Percentiles rank a stretch among this genome's conserved stretches.
phyloP scores from a whole-genome alignment of 2,113 vertebrate genomes.

The Lycocorax pyrrhopterus region DNA sequence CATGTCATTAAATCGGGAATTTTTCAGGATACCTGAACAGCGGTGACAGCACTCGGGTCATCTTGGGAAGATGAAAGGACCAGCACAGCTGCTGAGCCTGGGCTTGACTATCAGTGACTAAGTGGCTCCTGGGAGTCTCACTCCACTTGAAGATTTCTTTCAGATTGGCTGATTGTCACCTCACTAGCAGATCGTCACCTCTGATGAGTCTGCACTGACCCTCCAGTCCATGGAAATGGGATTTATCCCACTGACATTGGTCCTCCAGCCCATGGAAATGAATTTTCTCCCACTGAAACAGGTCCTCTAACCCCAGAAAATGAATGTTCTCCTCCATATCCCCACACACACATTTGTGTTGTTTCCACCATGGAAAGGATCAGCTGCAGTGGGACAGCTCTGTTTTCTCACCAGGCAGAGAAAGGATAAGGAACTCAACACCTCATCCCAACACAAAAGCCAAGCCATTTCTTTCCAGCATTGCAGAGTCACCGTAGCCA shows the following conservation, averaged over 20 bases:
- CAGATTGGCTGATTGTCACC: not conserved
- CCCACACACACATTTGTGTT: rapidly evolving
- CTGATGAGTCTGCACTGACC: not conserved
- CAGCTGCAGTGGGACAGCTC: not conserved
- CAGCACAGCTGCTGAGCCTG: not conserved
- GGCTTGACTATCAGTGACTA: not conserved
- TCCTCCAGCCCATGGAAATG: not conserved
- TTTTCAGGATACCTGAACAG: not conserved
- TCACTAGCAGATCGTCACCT: not conserved
- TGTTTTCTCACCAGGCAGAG: not conserved
- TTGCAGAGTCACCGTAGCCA: rapidly evolving
- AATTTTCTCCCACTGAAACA: not conserved
- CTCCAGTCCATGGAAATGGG: not conserved
- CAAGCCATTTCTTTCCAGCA: not conserved
- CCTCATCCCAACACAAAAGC: not conserved
- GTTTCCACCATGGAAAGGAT: not conserved
- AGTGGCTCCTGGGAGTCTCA: not conserved
- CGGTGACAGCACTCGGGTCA: rapidly evolving
- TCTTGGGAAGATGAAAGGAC: not conserved
- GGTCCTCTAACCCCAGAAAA: not conserved
- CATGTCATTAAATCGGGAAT: rapidly evolving
- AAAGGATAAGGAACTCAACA: not conserved
- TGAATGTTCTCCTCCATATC: not conserved
- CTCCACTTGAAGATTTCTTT: not conserved
- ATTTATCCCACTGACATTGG: not conserved